Conservation (phyloP, 2,888 invertebrate species). For the Troides helena region DNA sequence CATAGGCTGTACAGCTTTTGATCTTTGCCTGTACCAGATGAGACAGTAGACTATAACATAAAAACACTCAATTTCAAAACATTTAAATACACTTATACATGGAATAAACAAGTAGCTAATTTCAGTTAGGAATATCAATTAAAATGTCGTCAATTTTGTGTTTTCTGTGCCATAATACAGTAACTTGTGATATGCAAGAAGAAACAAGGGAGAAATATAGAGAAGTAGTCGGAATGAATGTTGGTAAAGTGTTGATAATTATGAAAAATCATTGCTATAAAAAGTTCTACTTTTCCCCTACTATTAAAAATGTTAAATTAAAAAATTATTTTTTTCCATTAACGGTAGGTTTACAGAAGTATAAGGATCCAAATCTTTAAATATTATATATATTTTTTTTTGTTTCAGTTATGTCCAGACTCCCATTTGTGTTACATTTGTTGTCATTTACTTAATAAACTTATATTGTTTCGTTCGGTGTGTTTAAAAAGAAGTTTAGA, state of each 20-base stretch:
- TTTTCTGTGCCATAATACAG: constrained; percentile 66
- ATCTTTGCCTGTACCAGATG: not conserved
- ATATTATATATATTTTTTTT: not conserved
- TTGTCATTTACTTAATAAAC: constrained; percentile 59
- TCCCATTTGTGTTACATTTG: constrained; percentile 65
- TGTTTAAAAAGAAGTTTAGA: constrained; percentile 64
- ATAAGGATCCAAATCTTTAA: not conserved
- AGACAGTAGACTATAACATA: not conserved
- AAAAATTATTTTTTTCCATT: too few relatives aligned
- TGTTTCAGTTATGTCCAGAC: constrained; percentile 59
- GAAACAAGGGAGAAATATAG: constrained; percentile 65
- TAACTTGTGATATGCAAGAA: constrained; percentile 58
- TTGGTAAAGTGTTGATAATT: constrained; percentile 39
- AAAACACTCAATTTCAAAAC: not conserved
- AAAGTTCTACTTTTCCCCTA: too few relatives aligned
- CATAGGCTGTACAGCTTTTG: not conserved
- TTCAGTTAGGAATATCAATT: not conserved
- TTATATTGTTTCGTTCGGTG: constrained; percentile 58
- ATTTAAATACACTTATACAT: not conserved
- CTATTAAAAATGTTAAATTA: too few relatives aligned
- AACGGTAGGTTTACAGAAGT: too few relatives aligned
- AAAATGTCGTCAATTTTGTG: constrained; percentile 64
- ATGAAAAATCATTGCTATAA: too few relatives aligned
- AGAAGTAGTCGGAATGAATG: constrained; percentile 66
- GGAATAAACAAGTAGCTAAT: not conserved